Evolutionary conservation across 2,888 invertebrate genomes (phyloP), one percentile per base, ranked within the genome.

Genomic region (Agrochola litura): DNA sequence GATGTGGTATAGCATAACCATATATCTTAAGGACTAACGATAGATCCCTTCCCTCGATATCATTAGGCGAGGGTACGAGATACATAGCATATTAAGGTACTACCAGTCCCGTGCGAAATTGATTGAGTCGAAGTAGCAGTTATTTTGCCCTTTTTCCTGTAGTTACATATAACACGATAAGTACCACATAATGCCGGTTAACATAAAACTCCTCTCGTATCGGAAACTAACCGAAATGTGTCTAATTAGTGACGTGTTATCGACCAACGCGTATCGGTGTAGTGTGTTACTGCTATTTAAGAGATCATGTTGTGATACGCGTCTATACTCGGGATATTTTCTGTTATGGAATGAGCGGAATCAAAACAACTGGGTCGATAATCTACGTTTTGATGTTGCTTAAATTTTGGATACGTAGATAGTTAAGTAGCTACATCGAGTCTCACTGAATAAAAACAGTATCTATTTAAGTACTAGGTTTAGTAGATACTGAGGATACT

Each of bases 201-300:
- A 77, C 64, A 64, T 68, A 73, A 63, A 82, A 77, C 30, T 14
- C 58, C 30, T n/a, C 54, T 73, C 63, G 43, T 82, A 82, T 85
- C 82, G 60, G 86, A 83, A 87, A 75, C 82, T 81, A 73, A 76
- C 60, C 81, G 75, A 88, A 85, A 87, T 82, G 78, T 84, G 56
- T 67, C 79, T 73, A 85, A 83, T 86, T 86, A 84, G 64, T 30
- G 49, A 49, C 58, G 69, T 73, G 63, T 84, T 87, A 81, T 84
- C 81, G 68, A 73, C 22, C 41, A 83, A 37, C 60, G 37, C 37
- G 68, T 84, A 75, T 73, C 60, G 60, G 46, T 72, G 65, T 75
- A 52, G 61, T 68, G 43, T 60, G 30, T 52, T 54, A 65, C 64
- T 60, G 86, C 46, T 65, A 68, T 81, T 81, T 81, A 63, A 63